Evolutionary conservation across 2,888 invertebrate genomes (phyloP).

Genomic region (Stenurella melanura): DNA sequence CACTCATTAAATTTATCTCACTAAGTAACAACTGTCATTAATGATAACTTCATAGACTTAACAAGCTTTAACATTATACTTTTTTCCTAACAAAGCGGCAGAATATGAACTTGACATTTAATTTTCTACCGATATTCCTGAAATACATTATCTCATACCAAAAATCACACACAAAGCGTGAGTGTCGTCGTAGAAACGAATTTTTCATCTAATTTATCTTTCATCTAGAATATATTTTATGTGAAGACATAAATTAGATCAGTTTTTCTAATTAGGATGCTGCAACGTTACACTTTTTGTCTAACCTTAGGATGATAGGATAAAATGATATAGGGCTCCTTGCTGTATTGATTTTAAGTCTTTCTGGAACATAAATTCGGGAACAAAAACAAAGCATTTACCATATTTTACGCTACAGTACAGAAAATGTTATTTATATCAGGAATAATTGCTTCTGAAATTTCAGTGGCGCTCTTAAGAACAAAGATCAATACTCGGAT

Average conservation of each 20-base stretch:
- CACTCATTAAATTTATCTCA: too few relatives aligned
- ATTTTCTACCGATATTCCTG: neutral
- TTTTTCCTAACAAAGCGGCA: too few relatives aligned
- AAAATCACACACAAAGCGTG: neutral
- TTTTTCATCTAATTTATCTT: neutral
- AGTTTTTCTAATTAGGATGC: conserved; percentile 33
- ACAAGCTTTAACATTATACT: too few relatives aligned
- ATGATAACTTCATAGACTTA: too few relatives aligned
- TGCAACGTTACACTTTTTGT: conserved; percentile 18
- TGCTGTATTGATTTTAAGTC: conserved; percentile 26
- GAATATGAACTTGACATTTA: neutral
- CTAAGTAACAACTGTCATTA: too few relatives aligned
- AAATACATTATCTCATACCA: neutral
- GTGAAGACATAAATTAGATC: conserved; percentile 19
- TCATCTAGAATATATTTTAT: conserved; percentile 3
- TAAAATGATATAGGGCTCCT: conserved; percentile 23
- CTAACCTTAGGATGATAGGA: neutral
- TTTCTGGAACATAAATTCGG: conserved; percentile 14
- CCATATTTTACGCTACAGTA: conserved; percentile 35
- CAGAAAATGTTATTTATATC: conserved; percentile 43
- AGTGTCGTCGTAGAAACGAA: neutral
- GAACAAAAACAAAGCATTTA: conserved; percentile 13
- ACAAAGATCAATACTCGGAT: conserved; percentile 37
- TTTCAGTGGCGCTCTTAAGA: conserved; percentile 40
- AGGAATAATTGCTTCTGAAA: conserved; percentile 47